Base-by-base conservation (phyloP, 2,888 invertebrate species). In the Periphyllus acericola region DNA sequence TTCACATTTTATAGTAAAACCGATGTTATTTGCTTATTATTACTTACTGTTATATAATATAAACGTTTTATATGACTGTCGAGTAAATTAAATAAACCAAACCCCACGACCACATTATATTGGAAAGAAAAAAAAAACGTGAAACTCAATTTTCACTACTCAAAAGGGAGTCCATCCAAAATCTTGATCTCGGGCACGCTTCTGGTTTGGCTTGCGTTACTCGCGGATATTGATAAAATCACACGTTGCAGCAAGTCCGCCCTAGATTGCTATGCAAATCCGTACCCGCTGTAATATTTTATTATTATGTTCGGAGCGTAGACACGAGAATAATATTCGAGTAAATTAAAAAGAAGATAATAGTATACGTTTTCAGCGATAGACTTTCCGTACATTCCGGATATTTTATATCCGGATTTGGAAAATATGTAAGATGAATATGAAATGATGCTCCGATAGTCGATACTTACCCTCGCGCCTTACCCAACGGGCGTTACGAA, bases 381-480 rank as follows among this genome's bases (percentile, higher is more conserved):
- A 29, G 29, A 68, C 68, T 68, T 68, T 68, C 29, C 68, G 68
- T 11, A 3, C 29, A n/a, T n/a, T 68, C 68, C n/a, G 68, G 29
- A 68, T 68, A 68, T 68, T 68, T 68, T 68, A 68, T 68, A 68
- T 68, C 68, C 68, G 68, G 68, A 68, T 68, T 68, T 68, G 29
- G 68, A 68, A 68, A 68, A 11, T 29, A 29, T 68, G 60, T 60
- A 60, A 21, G 60, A 60, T 60, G 25, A 25, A 60, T 60, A 60
- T 60, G 25, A 60, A 60, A 60, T 60, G 21, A 60, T 25, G 21
- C 55, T 21, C 21, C 21, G 60, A 60, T 25, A 60, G 21, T 60
- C 25, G 6, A 60, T 60, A 60, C 3, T 9, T 17, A 60, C 21
- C n/a, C n/a, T n/a, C 5, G 2, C 4, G 9, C 21, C 21, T 25